phyloP scores from a whole-genome alignment of 2,797 vertebrate genomes.

The Tiaroga cobitis region DNA sequence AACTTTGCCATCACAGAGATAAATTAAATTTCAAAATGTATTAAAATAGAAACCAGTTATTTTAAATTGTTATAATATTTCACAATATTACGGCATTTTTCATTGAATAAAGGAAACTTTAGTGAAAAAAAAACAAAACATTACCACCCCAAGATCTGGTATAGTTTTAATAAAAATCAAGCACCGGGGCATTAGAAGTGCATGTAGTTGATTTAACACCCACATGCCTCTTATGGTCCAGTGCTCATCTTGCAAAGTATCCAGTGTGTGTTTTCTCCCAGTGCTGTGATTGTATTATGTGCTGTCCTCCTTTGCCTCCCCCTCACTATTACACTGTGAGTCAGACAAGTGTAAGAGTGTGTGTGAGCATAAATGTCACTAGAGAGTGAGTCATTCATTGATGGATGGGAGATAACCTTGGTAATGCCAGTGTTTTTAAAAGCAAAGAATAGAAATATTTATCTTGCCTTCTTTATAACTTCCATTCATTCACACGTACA shows the following conservation, averaged over 20 bases:
- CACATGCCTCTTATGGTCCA: background rate
- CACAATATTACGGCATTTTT: background rate
- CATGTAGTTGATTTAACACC: constrained; percentile 12
- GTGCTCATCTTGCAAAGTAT: constrained; percentile 15
- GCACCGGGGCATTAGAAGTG: background rate
- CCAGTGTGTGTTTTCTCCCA: constrained; percentile 39
- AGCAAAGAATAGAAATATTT: background rate
- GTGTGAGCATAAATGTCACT: constrained; percentile 43
- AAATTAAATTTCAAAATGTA: background rate
- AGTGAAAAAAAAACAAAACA: no score
- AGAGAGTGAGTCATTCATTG: constrained; percentile 58
- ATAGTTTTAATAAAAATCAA: background rate
- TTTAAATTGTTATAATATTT: background rate
- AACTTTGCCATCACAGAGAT: background rate
- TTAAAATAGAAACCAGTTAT: background rate
- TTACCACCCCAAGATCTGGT: background rate
- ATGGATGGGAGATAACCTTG: constrained; percentile 53
- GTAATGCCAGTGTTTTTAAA: constrained; percentile 35
- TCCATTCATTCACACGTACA: constrained; percentile 5
- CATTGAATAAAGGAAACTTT: background rate
- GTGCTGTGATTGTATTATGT: constrained; percentile 49
- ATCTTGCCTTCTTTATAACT: background rate
- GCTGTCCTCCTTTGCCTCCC: constrained; percentile 36
- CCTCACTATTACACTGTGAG: constrained; percentile 49
- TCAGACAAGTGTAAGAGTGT: constrained; percentile 41